Evolutionary conservation across 2,888 invertebrate genomes (phyloP), one percentile per base, ranked within the genome.

Genomic region (Cheilosia vernalis): DNA sequence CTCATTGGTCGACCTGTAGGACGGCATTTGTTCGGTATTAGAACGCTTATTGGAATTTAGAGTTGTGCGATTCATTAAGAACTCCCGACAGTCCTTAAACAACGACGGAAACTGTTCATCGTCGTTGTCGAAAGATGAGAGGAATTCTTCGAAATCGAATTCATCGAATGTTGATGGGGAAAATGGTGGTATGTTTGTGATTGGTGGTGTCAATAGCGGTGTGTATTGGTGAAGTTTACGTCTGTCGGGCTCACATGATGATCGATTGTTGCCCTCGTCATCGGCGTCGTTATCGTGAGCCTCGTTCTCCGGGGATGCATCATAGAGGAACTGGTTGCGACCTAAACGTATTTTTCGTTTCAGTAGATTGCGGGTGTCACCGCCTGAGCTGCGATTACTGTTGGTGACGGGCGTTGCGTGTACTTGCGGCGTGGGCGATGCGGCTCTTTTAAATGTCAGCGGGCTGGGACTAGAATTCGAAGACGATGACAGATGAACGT

Each of bases 111-210:
- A 92, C 87, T 91, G 91, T 63, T 90, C 93, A 89, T 95, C 94
- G 88, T 95, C 95, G 74, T 91, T 90, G 87, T 95, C 95, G 89
- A 95, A 95, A 86, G 95, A 94, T 88, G 94, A 94, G 92, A 95
- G 94, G 89, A 95, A 94, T 90, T 95, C 95, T 89, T 95, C 95
- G 86, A 95, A 93, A 89, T 92, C 92, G 87, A 92, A 94, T 89
- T 94, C 94, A 90, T 94, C 94, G 88, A 94, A 94, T 27, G 89
- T 89, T 33, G 94, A 80, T 4, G 80, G 85, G 10, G 85, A 91
- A 88, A 90, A 85, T 27, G 88, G 88, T 21, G 90, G 89, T 84
- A 91, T 87, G 40, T 88, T 88, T 27, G 87, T 42, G 44, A 53
- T 53, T 17, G 74, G 33, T 64, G 61, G 63, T 30, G 60, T n/a